Base-by-base conservation (phyloP, 2,797 vertebrate species). In the Hypotaenidia philippensis region DNA sequence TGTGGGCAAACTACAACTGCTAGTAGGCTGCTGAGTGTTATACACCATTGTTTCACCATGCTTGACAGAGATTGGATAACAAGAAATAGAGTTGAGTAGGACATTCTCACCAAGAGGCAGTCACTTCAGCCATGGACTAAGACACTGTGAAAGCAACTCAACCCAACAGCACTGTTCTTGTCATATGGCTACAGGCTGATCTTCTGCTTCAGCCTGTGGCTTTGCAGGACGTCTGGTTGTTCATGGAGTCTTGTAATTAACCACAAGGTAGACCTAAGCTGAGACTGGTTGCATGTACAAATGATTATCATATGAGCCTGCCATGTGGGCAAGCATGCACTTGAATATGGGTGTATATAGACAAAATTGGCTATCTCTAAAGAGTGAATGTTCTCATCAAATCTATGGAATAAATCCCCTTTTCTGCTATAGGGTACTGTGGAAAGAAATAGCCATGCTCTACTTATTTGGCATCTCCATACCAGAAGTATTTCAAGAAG, bases 31-130 rank as follows among this genome's bases (percentile, higher is more conserved):
- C 10, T 1, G 3, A 50, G 13, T n/a, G 31, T 69, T 84, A 27
- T 10, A 89, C 16, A 5, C 5, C 1, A 0, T 22, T 41, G 4
- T 29, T 52, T 70, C 68, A 70, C 10, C 0, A 0, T 55, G 52
- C 23, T 3, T 47, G 18, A 26, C 49, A 69, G 47, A 61, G 15
- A 59, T 8, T 41, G 53, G 23, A 16, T 17, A 27, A 27, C 13
- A 77, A 80, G 29, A 81, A 77, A 55, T 2, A 20, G 47, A 71
- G 20, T 17, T 53, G 29, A 44, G 25, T 61, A 83, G 34, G 29
- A 13, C 2, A 1, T 26, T 45, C n/a, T 78, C 41, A n/a, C 34
- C 32, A 31, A 34, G 14, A 82, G 38, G 63, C 22, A 31, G 31
- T 32, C 29, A 47, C 31, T 80, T 92, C 59, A 78, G 21, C 16